Conservation (phyloP, 2,113 vertebrate genomes). For the Antennarius striatus region DNA sequence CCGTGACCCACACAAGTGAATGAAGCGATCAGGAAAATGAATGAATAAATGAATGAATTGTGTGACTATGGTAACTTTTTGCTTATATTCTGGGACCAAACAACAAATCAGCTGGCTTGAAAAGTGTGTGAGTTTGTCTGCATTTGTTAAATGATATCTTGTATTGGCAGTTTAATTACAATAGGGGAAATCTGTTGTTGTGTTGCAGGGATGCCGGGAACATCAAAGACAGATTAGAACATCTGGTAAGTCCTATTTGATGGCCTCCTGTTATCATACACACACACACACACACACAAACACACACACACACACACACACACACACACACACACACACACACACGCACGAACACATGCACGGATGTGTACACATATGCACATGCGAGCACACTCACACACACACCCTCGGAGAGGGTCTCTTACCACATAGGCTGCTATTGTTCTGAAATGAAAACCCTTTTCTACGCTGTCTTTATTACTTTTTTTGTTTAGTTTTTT, state of each 20-base stretch:
- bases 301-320: constrained; percentile 85
- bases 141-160: constrained; percentile 45
- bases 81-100: too few relatives aligned
- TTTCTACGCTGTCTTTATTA: too few relatives aligned
- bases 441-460: too few relatives aligned
- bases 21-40: too few relatives aligned
- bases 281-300: constrained; percentile 86
- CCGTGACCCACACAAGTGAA: too few relatives aligned
- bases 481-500: too few relatives aligned
- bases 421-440: too few relatives aligned
- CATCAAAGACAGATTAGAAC: constrained; percentile 95
- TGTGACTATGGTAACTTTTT: too few relatives aligned
- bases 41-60: too few relatives aligned
- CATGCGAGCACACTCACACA: constrained; percentile 14
- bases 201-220: constrained; percentile 89
- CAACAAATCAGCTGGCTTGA: too few relatives aligned
- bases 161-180: constrained; percentile 79
- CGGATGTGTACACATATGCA: constrained; percentile 74
- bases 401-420: constrained; percentile 14
- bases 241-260: constrained; percentile 97
- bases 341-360: constrained; percentile 91
- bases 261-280: constrained; percentile 67
- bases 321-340: constrained; percentile 84
- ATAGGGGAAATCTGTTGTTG: constrained; percentile 88
- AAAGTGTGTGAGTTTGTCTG: not conserved